Percentiles rank a stretch among this genome's conserved stretches.
Conservation (phyloP, 2,797 vertebrate genomes). For the Mormyrops attenuatus region DNA sequence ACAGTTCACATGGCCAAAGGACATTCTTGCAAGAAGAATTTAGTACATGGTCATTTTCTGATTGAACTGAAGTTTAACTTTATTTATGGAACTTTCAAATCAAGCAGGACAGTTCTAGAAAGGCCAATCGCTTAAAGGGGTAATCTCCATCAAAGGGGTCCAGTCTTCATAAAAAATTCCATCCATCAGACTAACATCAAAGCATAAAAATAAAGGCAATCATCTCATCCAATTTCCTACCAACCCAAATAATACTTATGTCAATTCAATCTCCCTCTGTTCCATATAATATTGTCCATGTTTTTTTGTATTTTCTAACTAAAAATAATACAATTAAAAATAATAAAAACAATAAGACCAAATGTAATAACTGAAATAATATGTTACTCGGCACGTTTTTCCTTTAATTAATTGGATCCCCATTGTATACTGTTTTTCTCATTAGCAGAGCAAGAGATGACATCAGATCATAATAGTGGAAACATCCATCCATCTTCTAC, state of each 20-base stretch:
- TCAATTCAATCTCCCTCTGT: background rate
- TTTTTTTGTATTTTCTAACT: background rate
- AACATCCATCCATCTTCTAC: background rate
- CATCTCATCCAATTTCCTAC: background rate
- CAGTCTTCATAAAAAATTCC: background rate
- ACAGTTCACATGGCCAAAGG: background rate
- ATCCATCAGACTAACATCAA: conserved; percentile 6
- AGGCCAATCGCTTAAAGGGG: background rate
- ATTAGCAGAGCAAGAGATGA: background rate
- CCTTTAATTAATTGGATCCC: background rate
- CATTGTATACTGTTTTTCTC: background rate
- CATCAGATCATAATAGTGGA: background rate
- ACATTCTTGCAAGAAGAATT: background rate
- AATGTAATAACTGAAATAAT: background rate
- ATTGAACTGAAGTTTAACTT: background rate
- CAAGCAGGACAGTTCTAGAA: background rate
- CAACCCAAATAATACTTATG: background rate
- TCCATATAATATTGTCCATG: background rate
- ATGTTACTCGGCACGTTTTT: background rate
- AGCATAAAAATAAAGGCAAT: background rate
- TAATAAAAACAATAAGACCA: background rate
- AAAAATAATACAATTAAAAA: background rate
- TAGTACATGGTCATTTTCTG: background rate
- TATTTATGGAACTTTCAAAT: background rate
- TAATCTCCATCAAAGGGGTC: background rate